phyloP scores from a whole-genome alignment of 1,140 invertebrate genomes.

The Drosophila tsacasi region DNA sequence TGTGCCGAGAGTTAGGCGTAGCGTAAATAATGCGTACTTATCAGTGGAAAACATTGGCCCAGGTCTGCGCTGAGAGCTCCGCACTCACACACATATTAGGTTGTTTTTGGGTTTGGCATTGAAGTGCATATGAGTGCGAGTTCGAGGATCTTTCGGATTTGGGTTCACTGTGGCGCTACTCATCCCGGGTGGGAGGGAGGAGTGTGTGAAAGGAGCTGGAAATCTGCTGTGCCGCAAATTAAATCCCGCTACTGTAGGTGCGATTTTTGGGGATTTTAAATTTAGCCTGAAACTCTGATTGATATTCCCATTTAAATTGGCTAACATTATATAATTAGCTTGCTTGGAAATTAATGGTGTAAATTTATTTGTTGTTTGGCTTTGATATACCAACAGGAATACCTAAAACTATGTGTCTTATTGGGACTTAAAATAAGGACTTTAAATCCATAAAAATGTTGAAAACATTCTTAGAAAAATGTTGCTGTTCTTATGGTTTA shows the following conservation, averaged over 20 bases:
- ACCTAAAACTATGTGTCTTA: not conserved
- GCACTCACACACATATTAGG: not conserved
- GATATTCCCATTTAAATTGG: not conserved
- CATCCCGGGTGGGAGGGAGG: not conserved
- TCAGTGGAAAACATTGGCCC: slow-evolving; percentile 57
- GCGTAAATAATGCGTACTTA: slow-evolving; percentile 74
- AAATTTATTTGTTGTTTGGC: not conserved
- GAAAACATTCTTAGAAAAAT: too few relatives aligned
- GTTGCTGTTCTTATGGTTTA: too few relatives aligned
- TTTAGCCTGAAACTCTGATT: not conserved
- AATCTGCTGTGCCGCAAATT: not conserved
- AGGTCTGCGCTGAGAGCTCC: slow-evolving; percentile 7
- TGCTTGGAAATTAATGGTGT: not conserved
- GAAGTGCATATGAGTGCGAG: slow-evolving; percentile 33
- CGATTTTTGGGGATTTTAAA: not conserved
- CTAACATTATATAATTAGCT: not conserved
- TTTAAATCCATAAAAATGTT: too few relatives aligned
- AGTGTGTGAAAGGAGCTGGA: slow-evolving; percentile 13
- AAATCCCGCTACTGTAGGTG: not conserved
- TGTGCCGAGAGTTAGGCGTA: slow-evolving; percentile 53
- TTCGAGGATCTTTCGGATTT: slow-evolving; percentile 30
- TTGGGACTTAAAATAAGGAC: too few relatives aligned
- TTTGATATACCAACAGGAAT: not conserved
- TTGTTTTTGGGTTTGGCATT: slow-evolving; percentile 16
- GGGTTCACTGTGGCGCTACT: slow-evolving; percentile 22